Percentiles rank a stretch among this genome's conserved stretches.
Conservation (phyloP, 2,888 invertebrate species). For the Labia minor region DNA sequence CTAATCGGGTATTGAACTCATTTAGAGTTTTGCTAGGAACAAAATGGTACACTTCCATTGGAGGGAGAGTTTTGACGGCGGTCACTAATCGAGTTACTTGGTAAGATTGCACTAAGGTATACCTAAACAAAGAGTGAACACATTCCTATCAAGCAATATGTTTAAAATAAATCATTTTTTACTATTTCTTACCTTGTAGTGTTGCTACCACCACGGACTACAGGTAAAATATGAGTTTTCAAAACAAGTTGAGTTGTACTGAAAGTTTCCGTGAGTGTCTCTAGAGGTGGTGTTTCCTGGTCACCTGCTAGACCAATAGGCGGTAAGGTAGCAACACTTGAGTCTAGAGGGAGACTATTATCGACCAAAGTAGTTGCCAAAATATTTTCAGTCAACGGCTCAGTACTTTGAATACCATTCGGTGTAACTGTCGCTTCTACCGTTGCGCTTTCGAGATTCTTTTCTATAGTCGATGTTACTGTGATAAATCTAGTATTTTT, state of each 20-base stretch:
- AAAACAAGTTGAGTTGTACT: constrained; percentile 80
- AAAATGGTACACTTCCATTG: constrained; percentile 76
- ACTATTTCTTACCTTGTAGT: constrained; percentile 47
- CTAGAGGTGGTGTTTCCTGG: constrained; percentile 73
- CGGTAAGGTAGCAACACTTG: constrained; percentile 72
- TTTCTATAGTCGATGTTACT: constrained; percentile 75
- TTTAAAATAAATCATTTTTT: too few species aligned
- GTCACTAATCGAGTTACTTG: constrained; percentile 76
- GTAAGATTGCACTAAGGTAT: constrained; percentile 83
- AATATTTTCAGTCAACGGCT: constrained; percentile 79
- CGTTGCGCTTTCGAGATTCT: constrained; percentile 49
- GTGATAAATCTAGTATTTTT: constrained; percentile 81
- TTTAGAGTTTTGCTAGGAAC: constrained; percentile 75
- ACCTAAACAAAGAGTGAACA: constrained; percentile 25
- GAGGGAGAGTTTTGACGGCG: constrained; percentile 80
- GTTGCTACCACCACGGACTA: constrained; percentile 60
- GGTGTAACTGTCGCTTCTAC: constrained; percentile 32
- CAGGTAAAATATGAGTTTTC: constrained; percentile 79
- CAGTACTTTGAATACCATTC: constrained; percentile 33
- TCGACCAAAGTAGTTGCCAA: constrained; percentile 60
- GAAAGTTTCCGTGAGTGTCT: constrained; percentile 82
- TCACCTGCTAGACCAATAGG: constrained; percentile 59
- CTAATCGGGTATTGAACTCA: constrained; percentile 76
- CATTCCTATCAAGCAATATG: not conserved
- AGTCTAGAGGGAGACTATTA: constrained; percentile 52